These are phyloP conservation scores for Siderastrea radians DNA, from an alignment of 92 coral and sea anemone genomes.

Conservation along the genomic window DNA sequence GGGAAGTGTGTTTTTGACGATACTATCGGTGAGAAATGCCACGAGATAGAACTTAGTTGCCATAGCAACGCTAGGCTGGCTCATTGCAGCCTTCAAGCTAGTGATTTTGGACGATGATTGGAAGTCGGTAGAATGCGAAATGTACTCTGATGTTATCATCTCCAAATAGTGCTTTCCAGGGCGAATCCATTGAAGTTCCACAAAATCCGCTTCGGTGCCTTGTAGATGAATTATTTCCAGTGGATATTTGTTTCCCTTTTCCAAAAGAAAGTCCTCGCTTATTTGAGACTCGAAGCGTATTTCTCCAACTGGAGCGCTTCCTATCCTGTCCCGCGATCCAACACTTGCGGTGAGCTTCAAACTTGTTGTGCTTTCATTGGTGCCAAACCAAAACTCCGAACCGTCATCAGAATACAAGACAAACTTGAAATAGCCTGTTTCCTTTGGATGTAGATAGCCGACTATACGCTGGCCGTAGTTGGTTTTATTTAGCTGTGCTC, in stretches of 20 bases:
- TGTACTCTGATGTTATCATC: conserved; percentile 41
- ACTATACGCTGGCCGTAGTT: conserved; percentile 72
- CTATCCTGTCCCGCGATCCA: conserved; percentile 43
- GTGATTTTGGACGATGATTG: background rate
- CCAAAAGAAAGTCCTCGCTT: conserved; percentile 63
- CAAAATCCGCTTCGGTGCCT: conserved; percentile 50
- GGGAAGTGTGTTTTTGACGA: conserved; percentile 57
- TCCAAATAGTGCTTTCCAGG: conserved; percentile 73
- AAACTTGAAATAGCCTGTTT: conserved; percentile 82
- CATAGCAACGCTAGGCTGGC: background rate
- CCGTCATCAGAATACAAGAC: conserved; percentile 74
- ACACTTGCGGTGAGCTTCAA: conserved; percentile 56
- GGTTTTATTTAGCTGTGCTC: conserved; percentile 11
- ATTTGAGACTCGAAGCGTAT: conserved; percentile 51
- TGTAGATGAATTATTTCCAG: conserved; percentile 81
- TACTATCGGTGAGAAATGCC: conserved; percentile 76
- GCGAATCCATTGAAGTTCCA: conserved; percentile 78
- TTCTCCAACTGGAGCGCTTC: conserved; percentile 66
- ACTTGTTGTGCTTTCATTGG: conserved; percentile 17
- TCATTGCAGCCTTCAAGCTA: background rate
- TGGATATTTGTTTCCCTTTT: conserved; percentile 46
- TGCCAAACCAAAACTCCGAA: conserved; percentile 85
- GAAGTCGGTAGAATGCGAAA: conserved; percentile 48
- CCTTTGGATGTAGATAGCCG: conserved; percentile 73
- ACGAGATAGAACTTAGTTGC: conserved; percentile 58